Evolutionary conservation across 2,797 vertebrate genomes (phyloP).

Genomic region (Halcyon leucocephala): DNA sequence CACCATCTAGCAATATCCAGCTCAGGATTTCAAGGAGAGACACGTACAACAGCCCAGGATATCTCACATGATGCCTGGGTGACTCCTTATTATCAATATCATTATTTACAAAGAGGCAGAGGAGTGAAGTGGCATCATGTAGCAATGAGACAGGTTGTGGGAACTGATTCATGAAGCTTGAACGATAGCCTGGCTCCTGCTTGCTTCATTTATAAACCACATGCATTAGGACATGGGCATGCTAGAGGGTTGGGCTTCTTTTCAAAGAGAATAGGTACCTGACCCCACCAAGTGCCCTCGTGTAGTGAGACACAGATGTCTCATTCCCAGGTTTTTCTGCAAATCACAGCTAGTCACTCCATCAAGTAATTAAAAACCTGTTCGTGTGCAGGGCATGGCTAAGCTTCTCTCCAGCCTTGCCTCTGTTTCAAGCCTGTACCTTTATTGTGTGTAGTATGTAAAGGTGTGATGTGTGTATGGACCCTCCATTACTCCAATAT

Average conservation of each 20-base stretch:
- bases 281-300: background rate
- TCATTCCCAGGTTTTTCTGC: background rate
- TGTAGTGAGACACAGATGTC: slow-evolving; percentile 28
- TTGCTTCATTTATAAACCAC: background rate
- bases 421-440: fast-evolving
- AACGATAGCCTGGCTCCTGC: background rate
- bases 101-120: background rate
- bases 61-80: fast-evolving
- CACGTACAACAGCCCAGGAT: background rate
- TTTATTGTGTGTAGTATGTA: background rate
- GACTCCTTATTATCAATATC: background rate
- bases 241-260: background rate
- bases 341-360: slow-evolving; percentile 24
- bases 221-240: background rate
- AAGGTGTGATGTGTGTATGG: background rate
- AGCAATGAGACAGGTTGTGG: background rate
- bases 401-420: background rate
- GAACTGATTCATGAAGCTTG: background rate
- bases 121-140: background rate
- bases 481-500: background rate
- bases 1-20: background rate
- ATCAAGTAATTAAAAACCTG: slow-evolving; percentile 44
- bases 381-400: background rate
- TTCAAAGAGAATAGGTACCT: slow-evolving; percentile 20
- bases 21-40: background rate